Base-by-base conservation (phyloP, 1,140 invertebrate genomes). In the Drosophila suzukii region DNA sequence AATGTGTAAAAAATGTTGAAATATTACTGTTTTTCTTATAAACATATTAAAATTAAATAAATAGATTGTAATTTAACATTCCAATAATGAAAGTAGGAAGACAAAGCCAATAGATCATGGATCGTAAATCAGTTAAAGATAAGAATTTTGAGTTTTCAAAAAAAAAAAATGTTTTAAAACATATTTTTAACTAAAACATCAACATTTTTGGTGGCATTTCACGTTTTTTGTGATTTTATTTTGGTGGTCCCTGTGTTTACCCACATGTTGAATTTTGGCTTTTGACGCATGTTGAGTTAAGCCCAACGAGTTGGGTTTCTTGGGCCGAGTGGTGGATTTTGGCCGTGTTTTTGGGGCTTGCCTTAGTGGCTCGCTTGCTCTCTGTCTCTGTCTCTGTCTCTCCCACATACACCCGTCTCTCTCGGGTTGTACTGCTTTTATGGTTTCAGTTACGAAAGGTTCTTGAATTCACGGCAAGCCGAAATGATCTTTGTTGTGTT, bases 181-280 rank as follows among this genome's bases (percentile, higher is more conserved):
- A 20, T 20, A 32, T 34, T 10, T 34, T 34, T 8, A 10, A 34
- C 8, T 34, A 0, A 10, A 34, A 10, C 2, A 8, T 8, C 2
- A 34, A 6, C 2, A 34, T 10, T 34, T 8, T 0, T 34, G 1
- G 32, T 3, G 13, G 8, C 13, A 13, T 12, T 38, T 38, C 4
- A 11, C 5, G 6, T 15, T 41, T 41, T 15, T 15, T 41, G n/a
- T 43, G 8, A 43, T 47, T 12, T 56, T 17, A 38, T 44, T 51
- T 27, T 17, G 15, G 1, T 15, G 10, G 10, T 3, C 43, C 43
- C 43, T 43, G 24, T 53, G 27, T 10, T 34, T 3, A 10, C 32
- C 34, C n/a, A 8, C 20, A 34, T 73, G 67, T 58, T 73, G 67
- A 72, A 49, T 73, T 73, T 73, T 68, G 47, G 27, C 46, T 50